Percentiles rank a stretch among this genome's conserved stretches.
These are phyloP conservation scores for Cotesia congregata DNA, from an alignment of 2,888 invertebrate genomes.

Conservation along the genomic window DNA sequence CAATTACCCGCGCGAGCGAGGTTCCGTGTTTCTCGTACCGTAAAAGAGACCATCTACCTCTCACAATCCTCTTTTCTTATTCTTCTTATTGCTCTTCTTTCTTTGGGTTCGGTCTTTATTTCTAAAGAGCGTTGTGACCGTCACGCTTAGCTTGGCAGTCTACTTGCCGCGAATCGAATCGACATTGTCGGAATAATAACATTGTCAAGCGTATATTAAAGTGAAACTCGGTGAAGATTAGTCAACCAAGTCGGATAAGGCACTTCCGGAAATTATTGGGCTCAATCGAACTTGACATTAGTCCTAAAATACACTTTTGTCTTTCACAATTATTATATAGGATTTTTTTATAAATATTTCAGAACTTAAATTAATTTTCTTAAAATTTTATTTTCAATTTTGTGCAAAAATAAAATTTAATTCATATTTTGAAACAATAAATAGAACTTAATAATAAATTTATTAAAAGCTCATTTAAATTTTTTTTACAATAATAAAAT, in stretches of 20 bases:
- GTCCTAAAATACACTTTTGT: neutral
- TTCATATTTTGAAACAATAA: too few relatives aligned
- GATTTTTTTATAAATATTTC: too few relatives aligned
- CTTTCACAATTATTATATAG: neutral
- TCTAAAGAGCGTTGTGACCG: conserved; percentile 52
- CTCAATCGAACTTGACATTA: neutral
- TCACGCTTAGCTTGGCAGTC: conserved; percentile 55
- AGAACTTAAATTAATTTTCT: too few relatives aligned
- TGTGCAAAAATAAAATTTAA: too few relatives aligned
- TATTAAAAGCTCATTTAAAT: too few relatives aligned
- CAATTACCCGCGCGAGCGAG: conserved; percentile 35
- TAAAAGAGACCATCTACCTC: conserved; percentile 52
- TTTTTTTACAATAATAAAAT: too few relatives aligned
- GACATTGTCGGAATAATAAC: conserved; percentile 49
- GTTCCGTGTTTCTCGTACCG: conserved; percentile 48
- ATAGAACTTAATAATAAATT: too few relatives aligned
- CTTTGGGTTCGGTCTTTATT: neutral
- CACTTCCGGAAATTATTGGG: conserved; percentile 6
- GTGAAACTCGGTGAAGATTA: conserved; percentile 52
- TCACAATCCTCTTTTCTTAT: conserved; percentile 29
- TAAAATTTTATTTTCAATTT: too few relatives aligned
- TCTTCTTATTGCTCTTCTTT: neutral
- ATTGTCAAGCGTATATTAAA: conserved; percentile 53
- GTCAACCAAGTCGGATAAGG: conserved; percentile 8
- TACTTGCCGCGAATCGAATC: conserved; percentile 54